phyloP scores from a whole-genome alignment of 2,113 vertebrate genomes.

The Panurus biarmicus region DNA sequence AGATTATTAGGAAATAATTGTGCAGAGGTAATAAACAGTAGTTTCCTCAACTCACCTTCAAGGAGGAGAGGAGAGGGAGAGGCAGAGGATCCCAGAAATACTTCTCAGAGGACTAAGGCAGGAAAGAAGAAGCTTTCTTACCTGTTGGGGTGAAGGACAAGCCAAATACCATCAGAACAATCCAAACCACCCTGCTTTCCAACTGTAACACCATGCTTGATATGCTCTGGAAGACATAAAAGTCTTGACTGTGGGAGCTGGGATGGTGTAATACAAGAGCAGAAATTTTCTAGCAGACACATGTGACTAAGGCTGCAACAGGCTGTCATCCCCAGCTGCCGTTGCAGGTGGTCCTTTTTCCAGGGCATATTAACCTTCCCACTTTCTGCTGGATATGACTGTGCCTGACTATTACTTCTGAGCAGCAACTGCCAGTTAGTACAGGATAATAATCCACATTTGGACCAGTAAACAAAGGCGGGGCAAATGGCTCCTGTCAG shows the following conservation, averaged over 20 bases:
- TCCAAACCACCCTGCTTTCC: neutral
- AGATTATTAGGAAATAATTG: neutral
- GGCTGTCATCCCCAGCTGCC: neutral
- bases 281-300: neutral
- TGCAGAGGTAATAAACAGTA: neutral
- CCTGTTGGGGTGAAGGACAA: neutral
- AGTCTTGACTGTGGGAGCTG: neutral
- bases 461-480: neutral
- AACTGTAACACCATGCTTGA: fast-evolving
- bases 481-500: neutral
- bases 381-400: neutral
- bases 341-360: neutral
- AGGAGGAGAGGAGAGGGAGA: neutral
- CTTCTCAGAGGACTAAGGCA: neutral
- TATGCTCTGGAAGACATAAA: neutral
- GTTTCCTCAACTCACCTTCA: neutral
- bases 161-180: neutral
- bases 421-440: fast-evolving
- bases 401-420: neutral
- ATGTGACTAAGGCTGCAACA: neutral
- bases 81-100: neutral
- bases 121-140: neutral
- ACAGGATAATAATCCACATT: fast-evolving
- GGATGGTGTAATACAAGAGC: neutral
- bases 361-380: neutral